These are phyloP conservation scores for Hypomecis atomaria DNA, from an alignment of 2,888 invertebrate species.

Conservation along the genomic window DNA sequence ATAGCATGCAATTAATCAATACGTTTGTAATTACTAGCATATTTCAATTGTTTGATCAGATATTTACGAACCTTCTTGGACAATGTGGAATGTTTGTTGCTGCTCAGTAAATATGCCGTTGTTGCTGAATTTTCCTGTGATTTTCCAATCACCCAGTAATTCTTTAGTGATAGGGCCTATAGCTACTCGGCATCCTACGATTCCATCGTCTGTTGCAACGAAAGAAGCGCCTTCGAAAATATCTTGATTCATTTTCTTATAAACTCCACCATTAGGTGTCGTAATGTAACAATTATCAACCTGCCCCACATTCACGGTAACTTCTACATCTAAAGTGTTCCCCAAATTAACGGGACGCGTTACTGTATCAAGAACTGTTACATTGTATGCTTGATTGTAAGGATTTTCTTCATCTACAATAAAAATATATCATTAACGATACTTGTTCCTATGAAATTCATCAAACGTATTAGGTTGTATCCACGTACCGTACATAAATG, in stretches of 20 bases:
- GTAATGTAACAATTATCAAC: conserved; percentile 47
- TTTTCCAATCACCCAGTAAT: conserved; percentile 53
- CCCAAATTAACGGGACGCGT: conserved; percentile 48
- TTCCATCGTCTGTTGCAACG: conserved; percentile 22
- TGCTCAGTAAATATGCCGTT: conserved; percentile 47
- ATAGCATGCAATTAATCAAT: background rate
- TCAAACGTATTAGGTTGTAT: conserved; percentile 1
- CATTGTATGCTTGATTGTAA: conserved; percentile 55
- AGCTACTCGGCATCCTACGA: conserved; percentile 44
- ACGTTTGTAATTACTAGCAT: background rate
- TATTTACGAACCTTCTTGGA: conserved; percentile 52
- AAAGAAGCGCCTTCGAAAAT: conserved; percentile 44
- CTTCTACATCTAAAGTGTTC: conserved; percentile 38
- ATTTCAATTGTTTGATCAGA: background rate
- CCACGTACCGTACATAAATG: conserved; percentile 56
- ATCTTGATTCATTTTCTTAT: conserved; percentile 25
- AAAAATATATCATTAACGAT: conserved; percentile 20
- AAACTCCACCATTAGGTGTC: conserved; percentile 44
- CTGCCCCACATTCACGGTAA: conserved; percentile 38
- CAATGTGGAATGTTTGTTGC: conserved; percentile 45
- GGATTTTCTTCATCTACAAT: conserved; percentile 55
- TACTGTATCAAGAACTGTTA: conserved; percentile 42
- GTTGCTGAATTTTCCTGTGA: conserved; percentile 56
- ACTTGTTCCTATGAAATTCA: background rate
- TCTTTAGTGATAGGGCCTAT: conserved; percentile 49